Evolutionary conservation across 2,888 invertebrate genomes (phyloP).

Genomic region (Oscheius onirici): DNA sequence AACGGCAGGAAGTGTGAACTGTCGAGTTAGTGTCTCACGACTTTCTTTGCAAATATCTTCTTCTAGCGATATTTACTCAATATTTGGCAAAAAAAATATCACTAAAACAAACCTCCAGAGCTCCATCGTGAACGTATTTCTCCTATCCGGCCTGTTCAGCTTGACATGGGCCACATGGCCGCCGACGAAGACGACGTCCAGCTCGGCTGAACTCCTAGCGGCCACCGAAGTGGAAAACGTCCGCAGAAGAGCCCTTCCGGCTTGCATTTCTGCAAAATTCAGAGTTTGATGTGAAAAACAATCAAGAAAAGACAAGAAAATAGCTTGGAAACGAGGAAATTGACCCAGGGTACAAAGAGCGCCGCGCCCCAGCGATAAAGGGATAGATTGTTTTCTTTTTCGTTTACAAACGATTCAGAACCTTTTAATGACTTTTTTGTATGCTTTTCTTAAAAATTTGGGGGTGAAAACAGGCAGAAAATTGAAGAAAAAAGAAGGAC

Average conservation of each 20-base stretch:
- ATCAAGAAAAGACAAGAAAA: no score
- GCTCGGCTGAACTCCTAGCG: not conserved
- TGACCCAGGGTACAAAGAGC: no score
- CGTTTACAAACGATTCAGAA: no score
- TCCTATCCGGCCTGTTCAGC: slow-evolving; percentile 63
- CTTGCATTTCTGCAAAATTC: not conserved
- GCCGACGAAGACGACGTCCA: slow-evolving; percentile 20
- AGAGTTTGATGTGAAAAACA: no score
- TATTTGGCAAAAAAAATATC: not conserved
- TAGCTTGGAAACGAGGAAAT: no score
- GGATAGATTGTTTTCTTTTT: no score
- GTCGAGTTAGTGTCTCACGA: not conserved
- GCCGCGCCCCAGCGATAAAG: no score
- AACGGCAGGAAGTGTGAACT: not conserved
- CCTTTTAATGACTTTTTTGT: no score
- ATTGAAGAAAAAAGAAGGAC: no score
- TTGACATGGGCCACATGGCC: slow-evolving; percentile 57
- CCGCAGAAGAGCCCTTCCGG: not conserved
- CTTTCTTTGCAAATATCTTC: not conserved
- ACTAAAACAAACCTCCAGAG: slow-evolving; percentile 55
- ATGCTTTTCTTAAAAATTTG: no score
- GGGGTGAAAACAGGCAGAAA: no score
- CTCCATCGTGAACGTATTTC: slow-evolving; percentile 63
- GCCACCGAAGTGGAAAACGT: slow-evolving; percentile 2
- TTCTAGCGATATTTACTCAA: not conserved